These are phyloP conservation scores for Mormyrus iriodes DNA, from an alignment of 2,113 vertebrate species.

Conservation along the genomic window DNA sequence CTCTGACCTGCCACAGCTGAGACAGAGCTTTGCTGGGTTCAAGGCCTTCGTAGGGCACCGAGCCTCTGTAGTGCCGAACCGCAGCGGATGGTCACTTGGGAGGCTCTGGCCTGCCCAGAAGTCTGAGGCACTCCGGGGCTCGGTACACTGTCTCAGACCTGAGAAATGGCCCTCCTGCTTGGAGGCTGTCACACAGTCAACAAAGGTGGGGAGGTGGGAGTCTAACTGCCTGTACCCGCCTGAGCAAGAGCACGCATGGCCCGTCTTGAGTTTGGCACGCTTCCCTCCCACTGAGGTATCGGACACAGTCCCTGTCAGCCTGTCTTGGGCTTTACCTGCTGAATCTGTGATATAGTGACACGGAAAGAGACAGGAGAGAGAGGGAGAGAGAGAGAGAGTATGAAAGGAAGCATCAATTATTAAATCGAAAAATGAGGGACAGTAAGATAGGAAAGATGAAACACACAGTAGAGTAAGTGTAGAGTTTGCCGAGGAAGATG, in stretches of 20 bases:
- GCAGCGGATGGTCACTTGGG: slow-evolving; percentile 4
- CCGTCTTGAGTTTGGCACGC: not conserved
- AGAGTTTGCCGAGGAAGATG: not conserved
- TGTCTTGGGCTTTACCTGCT: not conserved
- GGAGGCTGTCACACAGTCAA: slow-evolving; percentile 34
- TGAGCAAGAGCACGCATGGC: slow-evolving; percentile 4
- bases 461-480: not conserved
- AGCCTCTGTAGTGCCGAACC: not conserved
- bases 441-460: not conserved
- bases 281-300: not conserved
- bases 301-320: not conserved
- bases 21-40: not conserved
- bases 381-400: not conserved
- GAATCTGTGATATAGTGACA: not conserved
- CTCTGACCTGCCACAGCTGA: slow-evolving; percentile 22
- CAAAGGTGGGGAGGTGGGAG: slow-evolving; percentile 32
- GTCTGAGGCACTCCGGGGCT: slow-evolving; percentile 20
- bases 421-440: not conserved
- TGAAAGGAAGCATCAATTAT: not conserved
- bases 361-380: not conserved
- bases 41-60: no score
- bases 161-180: slow-evolving; percentile 30
- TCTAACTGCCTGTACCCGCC: slow-evolving; percentile 40
- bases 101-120: slow-evolving; percentile 17
- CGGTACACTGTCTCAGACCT: slow-evolving; percentile 30